Evolutionary conservation across 1,140 invertebrate genomes (phyloP).

Genomic region (Leptinotarsa lineolata): DNA sequence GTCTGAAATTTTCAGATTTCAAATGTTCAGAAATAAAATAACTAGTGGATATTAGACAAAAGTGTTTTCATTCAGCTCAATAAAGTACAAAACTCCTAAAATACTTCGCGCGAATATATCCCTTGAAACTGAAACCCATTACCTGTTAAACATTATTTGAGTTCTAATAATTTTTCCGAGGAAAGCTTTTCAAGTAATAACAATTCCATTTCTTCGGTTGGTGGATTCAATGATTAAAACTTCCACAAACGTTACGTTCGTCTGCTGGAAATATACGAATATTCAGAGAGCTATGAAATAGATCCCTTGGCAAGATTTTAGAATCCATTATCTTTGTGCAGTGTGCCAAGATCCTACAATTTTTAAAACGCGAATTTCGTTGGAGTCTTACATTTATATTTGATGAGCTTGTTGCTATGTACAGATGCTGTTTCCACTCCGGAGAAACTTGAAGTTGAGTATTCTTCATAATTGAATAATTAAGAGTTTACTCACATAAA

Average conservation of each 20-base stretch:
- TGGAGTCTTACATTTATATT: conserved; percentile 28
- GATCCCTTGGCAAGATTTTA: conserved; percentile 41
- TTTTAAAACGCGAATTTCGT: conserved; percentile 31
- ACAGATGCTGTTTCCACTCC: conserved; percentile 13
- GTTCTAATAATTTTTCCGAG: conserved; percentile 5
- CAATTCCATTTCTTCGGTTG: conserved; percentile 18
- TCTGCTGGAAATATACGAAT: conserved; percentile 15
- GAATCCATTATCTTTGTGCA: conserved; percentile 39
- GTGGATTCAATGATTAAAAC: conserved; percentile 19
- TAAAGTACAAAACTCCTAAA: no score
- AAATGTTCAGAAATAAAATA: no score
- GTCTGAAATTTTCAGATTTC: no score
- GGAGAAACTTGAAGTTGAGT: no score
- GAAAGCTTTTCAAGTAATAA: conserved; percentile 19
- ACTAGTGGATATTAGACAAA: no score
- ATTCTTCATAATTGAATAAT: no score
- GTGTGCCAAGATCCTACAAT: conserved; percentile 35
- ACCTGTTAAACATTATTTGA: not conserved
- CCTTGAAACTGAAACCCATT: not conserved
- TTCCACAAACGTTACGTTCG: conserved; percentile 16
- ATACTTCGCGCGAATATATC: not conserved
- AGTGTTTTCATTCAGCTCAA: no score
- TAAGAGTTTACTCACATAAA: no score
- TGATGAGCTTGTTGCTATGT: conserved; percentile 34
- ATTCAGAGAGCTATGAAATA: conserved; percentile 27